Percentiles rank a stretch among this genome's conserved stretches.
Conservation (phyloP, 1,140 invertebrate species). For the Zaprionus ghesquierei region DNA sequence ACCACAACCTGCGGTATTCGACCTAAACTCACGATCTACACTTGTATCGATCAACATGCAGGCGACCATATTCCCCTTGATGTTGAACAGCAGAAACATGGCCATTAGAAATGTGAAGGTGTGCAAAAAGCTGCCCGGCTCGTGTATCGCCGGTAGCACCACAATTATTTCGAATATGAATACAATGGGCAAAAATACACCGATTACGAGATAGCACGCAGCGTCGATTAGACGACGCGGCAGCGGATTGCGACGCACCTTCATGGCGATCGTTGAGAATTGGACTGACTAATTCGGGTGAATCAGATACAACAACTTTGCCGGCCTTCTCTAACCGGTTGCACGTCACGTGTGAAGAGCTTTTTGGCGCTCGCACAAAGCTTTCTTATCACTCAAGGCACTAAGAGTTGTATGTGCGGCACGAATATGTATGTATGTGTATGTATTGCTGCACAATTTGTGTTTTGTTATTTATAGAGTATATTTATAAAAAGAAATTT, state of each 20-base stretch:
- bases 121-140: conserved; percentile 71
- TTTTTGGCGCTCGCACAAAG: conserved; percentile 30
- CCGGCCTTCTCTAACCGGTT: conserved; percentile 5
- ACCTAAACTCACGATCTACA: conserved; percentile 48
- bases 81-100: conserved; percentile 84
- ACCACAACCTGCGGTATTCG: neutral
- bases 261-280: conserved; percentile 8
- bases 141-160: conserved; percentile 87
- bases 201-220: conserved; percentile 62
- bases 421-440: neutral
- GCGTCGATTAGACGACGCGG: conserved; percentile 65
- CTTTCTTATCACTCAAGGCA: conserved; percentile 16
- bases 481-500: neutral
- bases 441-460: neutral
- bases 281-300: conserved; percentile 5
- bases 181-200: conserved; percentile 65
- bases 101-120: conserved; percentile 85
- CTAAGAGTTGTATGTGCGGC: neutral
- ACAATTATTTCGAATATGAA: conserved; percentile 85
- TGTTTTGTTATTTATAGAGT: neutral
- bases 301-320: neutral
- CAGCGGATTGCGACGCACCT: conserved; percentile 56
- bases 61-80: conserved; percentile 83
- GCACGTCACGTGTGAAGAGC: conserved; percentile 56
- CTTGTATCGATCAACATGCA: conserved; percentile 74